phyloP scores from a whole-genome alignment of 1,140 invertebrate genomes.

The Coenobita brevimanus region DNA sequence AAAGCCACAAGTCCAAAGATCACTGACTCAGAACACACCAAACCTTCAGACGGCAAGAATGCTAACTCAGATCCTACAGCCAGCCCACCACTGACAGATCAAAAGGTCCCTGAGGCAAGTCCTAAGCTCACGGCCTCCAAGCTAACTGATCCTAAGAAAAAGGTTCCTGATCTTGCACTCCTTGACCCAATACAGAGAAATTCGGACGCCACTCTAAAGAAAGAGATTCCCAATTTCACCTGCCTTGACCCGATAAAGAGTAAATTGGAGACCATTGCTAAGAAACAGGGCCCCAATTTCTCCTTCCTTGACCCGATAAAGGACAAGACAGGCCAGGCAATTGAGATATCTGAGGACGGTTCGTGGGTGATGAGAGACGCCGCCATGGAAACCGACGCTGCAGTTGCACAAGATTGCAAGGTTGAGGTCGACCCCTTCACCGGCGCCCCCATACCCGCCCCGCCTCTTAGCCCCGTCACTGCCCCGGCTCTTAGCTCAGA shows the following conservation, averaged over 20 bases:
- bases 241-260: conserved; percentile 11
- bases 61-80: no score
- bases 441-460: conserved; percentile 52
- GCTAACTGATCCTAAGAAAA: no score
- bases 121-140: no score
- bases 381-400: conserved; percentile 12
- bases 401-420: not conserved
- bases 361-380: conserved; percentile 64
- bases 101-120: no score
- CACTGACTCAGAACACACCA: no score
- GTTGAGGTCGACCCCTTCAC: conserved; percentile 50
- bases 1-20: no score
- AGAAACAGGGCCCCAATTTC: conserved; percentile 26
- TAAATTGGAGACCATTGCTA: no score
- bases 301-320: conserved; percentile 15
- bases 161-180: conserved; percentile 14
- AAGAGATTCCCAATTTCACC: conserved; percentile 20
- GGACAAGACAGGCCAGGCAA: conserved; percentile 43
- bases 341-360: conserved; percentile 70
- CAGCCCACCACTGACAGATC: no score
- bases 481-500: conserved; percentile 48
- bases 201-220: no score
- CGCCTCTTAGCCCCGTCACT: conserved; percentile 45
- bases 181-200: not conserved
- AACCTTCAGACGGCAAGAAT: no score